Base-by-base conservation (phyloP, 2,797 vertebrate genomes). In the Gila robusta region DNA sequence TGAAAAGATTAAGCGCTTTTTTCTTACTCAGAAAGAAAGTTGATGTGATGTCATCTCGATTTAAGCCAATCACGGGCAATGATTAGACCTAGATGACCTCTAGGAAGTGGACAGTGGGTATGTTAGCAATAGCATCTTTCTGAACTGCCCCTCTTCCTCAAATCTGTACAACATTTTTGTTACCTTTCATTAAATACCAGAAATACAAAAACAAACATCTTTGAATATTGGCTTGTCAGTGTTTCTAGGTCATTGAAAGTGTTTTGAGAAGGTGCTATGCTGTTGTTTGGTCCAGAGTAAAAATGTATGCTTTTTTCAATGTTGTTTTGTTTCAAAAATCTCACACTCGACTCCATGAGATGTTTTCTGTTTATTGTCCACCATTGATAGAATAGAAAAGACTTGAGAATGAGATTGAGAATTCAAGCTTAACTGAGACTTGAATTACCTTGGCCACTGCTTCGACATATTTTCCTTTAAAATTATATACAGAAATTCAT, bases 41-140 rank as follows among this genome's bases (percentile, higher is more conserved):
- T 79, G 54, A 73, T 83, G 80, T 82, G 82, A 81, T 81, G 76
- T 82, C 56, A 78, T 78, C 54, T 77, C 6, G 14, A 35, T 76
- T 66, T 70, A 0, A 26, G 49, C 83, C 64, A 85, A 71, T 79
- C 8, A 7, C 23, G 21, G 32, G 54, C 44, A 67, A 59, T n/a
- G 11, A 56, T 77, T 56, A 56, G 49, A 56, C 32, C 49, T 3
- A 21, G 2, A 39, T 62, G 76, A 62, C 54, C 76, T 56, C 6
- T 5, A 54, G 8, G 8, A 28, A 37, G 28, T 35, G 47, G 28
- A 54, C 21, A 21, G 17, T 76, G 28, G 47, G 12, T 35, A 35
- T 74, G 17, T 7, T 54, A 21, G 52, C 52, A 21, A 17, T 5
- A 32, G 10, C 2, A 19, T 19, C 17, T 76, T 54, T 76, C 47